These are phyloP conservation scores for Microctonus brassicae DNA, from an alignment of 2,888 invertebrate genomes.

Conservation along the genomic window DNA sequence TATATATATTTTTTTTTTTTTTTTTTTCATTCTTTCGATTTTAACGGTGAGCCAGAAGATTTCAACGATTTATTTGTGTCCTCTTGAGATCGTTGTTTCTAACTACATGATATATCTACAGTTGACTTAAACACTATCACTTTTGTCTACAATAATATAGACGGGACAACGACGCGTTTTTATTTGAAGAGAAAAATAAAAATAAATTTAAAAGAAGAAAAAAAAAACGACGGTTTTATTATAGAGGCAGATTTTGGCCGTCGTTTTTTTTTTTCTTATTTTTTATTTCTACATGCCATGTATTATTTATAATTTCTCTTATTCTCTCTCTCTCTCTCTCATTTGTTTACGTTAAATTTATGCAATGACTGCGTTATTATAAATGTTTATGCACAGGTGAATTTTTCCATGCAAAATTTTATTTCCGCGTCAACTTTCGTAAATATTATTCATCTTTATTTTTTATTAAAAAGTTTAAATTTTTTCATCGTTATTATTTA, in stretches of 20 bases:
- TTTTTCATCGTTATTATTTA: slow-evolving; percentile 36
- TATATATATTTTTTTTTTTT: no score
- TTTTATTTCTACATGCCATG: slow-evolving; percentile 24
- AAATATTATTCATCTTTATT: no score
- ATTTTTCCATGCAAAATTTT: neutral
- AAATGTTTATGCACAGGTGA: neutral
- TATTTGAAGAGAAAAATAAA: neutral
- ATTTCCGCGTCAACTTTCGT: no score
- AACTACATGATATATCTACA: slow-evolving; percentile 69
- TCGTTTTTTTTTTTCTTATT: slow-evolving; percentile 22
- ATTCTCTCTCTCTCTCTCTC: slow-evolving; percentile 29
- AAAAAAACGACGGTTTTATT: slow-evolving; percentile 23
- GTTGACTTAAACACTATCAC: slow-evolving; percentile 61
- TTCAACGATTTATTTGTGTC: slow-evolving; percentile 61
- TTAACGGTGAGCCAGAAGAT: slow-evolving; percentile 47
- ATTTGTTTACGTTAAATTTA: no score
- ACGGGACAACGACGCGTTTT: slow-evolving; percentile 28
- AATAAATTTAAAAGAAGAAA: no score
- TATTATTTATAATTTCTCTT: slow-evolving; percentile 28
- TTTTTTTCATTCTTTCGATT: slow-evolving; percentile 30
- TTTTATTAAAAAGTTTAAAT: slow-evolving; percentile 10
- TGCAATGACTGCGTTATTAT: neutral
- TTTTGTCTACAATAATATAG: slow-evolving; percentile 39
- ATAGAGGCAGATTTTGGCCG: slow-evolving; percentile 28
- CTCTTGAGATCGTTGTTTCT: slow-evolving; percentile 69